Conservation (phyloP, 1,140 invertebrate species). For the Drosophila jambulina region DNA sequence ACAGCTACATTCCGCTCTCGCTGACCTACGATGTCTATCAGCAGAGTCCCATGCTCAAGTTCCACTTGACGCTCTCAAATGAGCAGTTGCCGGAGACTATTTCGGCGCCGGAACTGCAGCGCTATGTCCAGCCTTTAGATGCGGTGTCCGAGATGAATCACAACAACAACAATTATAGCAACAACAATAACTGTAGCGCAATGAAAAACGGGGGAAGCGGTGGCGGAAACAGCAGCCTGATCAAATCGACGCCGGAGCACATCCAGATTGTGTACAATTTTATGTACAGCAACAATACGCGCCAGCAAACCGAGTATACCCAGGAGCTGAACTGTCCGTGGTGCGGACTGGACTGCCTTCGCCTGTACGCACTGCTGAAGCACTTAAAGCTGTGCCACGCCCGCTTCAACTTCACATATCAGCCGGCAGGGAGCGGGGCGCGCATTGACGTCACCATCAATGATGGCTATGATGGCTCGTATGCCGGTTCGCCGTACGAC, state of each 20-base stretch:
- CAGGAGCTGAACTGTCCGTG: conserved; percentile 97
- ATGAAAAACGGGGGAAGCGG: conserved; percentile 44
- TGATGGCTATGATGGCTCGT: conserved; percentile 97
- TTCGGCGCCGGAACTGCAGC: conserved; percentile 78
- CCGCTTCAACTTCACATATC: conserved; percentile 93
- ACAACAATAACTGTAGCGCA: conserved; percentile 56
- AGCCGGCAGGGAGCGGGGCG: conserved; percentile 91
- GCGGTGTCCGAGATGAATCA: conserved; percentile 85
- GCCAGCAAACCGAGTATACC: conserved; percentile 97
- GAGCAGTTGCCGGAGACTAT: conserved; percentile 90
- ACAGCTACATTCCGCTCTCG: conserved; percentile 87
- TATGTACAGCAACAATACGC: conserved; percentile 96
- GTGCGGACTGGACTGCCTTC: conserved; percentile 96
- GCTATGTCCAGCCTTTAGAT: conserved; percentile 69
- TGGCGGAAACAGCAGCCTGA: conserved; percentile 16
- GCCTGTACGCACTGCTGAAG: conserved; percentile 95
- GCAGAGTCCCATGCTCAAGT: conserved; percentile 92
- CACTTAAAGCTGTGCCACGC: conserved; percentile 97
- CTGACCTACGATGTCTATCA: conserved; percentile 89
- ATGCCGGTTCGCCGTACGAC: conserved; percentile 97
- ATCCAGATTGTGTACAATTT: conserved; percentile 97
- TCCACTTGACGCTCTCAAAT: conserved; percentile 92
- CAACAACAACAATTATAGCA: conserved; percentile 74
- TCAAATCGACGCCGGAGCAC: conserved; percentile 79
- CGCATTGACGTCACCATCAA: conserved; percentile 98